A percentile compares a stretch with the other conserved stretches of the same genome.
phyloP scores from a whole-genome alignment of 2,888 invertebrate species.

The Yponomeuta plumbellus region DNA sequence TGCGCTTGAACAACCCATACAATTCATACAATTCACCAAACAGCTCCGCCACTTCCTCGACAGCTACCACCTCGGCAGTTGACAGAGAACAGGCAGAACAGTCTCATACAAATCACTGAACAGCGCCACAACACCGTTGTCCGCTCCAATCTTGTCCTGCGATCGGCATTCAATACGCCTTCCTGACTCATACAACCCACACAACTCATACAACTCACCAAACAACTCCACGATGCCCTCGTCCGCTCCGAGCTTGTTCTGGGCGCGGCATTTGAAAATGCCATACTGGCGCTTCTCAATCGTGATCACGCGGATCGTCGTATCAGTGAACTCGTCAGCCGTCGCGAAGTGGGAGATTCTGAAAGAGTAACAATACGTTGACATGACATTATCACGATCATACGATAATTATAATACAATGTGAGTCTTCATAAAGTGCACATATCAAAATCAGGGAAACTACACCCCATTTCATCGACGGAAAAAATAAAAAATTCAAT shows the following conservation, averaged over 20 bases:
- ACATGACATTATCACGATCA: too few species aligned
- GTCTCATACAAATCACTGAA: slow-evolving; percentile 75
- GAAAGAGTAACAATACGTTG: slow-evolving; percentile 19
- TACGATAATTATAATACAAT: too few species aligned
- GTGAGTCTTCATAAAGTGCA: too few species aligned
- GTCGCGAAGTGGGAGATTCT: slow-evolving; percentile 93
- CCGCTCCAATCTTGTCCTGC: slow-evolving; percentile 89
- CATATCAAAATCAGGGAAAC: too few species aligned
- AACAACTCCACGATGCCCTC: slow-evolving; percentile 88
- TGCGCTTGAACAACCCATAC: neutral
- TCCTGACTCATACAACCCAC: neutral
- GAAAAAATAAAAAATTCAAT: too few species aligned
- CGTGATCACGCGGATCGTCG: slow-evolving; percentile 91
- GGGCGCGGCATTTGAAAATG: slow-evolving; percentile 89
- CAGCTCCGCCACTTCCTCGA: slow-evolving; percentile 87
- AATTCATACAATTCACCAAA: slow-evolving; percentile 75
- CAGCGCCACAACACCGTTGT: slow-evolving; percentile 87
- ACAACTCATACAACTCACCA: slow-evolving; percentile 62
- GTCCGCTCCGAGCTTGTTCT: slow-evolving; percentile 90
- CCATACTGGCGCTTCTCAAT: slow-evolving; percentile 95
- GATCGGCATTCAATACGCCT: neutral
- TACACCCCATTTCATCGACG: too few species aligned
- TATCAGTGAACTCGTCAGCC: slow-evolving; percentile 94
- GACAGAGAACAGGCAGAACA: neutral
- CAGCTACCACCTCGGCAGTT: slow-evolving; percentile 78